Evolutionary conservation across 1,140 invertebrate genomes (phyloP).

Genomic region (Triops cancriformis): DNA sequence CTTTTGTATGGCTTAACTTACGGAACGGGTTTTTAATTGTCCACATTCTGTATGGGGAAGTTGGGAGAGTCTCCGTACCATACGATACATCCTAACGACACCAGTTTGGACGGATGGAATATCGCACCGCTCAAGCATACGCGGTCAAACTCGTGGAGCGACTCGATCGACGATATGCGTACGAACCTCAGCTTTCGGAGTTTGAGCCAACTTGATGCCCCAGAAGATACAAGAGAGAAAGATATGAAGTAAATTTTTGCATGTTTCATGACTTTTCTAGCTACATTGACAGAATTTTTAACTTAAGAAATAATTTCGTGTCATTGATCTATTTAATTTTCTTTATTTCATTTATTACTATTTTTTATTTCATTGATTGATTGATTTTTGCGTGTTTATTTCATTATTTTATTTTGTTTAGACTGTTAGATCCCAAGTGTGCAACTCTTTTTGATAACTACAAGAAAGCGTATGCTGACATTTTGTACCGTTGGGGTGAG

Average conservation of each 20-base stretch:
- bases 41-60: slow-evolving; percentile 33
- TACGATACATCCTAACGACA: slow-evolving; percentile 75
- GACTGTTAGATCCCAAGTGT: slow-evolving; percentile 48
- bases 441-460: slow-evolving; percentile 69
- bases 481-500: slow-evolving; percentile 72
- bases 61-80: slow-evolving; percentile 80
- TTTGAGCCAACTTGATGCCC: not conserved
- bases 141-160: slow-evolving; percentile 82
- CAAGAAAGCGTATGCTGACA: slow-evolving; percentile 78
- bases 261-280: not conserved
- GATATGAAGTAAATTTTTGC: not conserved
- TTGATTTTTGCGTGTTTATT: not conserved
- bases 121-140: slow-evolving; percentile 54
- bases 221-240: not conserved
- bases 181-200: not conserved
- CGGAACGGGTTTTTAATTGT: not conserved
- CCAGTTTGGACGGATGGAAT: slow-evolving; percentile 65
- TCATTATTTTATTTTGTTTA: slow-evolving; percentile 30
- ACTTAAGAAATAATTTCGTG: not conserved
- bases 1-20: not conserved
- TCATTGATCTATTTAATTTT: no score
- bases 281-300: not conserved
- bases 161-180: slow-evolving; percentile 58
- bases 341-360: no score
- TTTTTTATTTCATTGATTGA: no score